A percentile compares a stretch with the other conserved stretches of the same genome.
Evolutionary conservation across 2,797 vertebrate genomes (phyloP).

Genomic region (Tenualosa thibaudeaui): DNA sequence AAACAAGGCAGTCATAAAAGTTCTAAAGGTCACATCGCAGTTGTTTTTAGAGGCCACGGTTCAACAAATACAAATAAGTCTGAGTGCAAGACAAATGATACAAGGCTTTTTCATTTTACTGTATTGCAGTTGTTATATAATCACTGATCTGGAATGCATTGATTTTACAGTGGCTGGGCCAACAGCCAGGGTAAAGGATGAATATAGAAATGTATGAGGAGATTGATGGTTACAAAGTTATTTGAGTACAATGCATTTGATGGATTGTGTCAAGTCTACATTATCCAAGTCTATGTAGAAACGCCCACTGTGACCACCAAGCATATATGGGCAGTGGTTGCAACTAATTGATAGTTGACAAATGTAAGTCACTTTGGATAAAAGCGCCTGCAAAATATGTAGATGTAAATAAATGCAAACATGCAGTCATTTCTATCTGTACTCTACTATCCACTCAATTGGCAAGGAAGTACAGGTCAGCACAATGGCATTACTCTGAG

Average conservation of each 20-base stretch:
- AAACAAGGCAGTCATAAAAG: not conserved
- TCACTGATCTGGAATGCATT: not conserved
- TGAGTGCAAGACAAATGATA: not conserved
- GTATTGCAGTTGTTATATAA: not conserved
- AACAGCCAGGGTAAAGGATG: not conserved
- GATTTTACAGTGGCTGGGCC: conserved; percentile 8
- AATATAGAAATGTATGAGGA: not conserved
- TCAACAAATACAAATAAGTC: conserved; percentile 3
- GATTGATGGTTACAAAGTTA: not conserved
- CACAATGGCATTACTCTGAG: too few species aligned
- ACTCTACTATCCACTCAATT: too few species aligned
- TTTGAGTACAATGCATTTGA: not conserved
- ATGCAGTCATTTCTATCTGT: too few species aligned
- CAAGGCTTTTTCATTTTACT: not conserved
- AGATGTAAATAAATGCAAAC: too few species aligned
- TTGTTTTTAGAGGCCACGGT: not conserved
- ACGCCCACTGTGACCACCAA: too few species aligned
- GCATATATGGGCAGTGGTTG: too few species aligned
- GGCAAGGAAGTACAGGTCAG: too few species aligned
- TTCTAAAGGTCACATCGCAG: not conserved
- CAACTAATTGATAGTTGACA: too few species aligned
- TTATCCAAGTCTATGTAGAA: not conserved
- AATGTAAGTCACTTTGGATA: too few species aligned
- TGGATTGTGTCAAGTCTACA: not conserved
- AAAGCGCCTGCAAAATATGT: too few species aligned